phyloP scores from a whole-genome alignment of 2,113 vertebrate genomes.

The Peucedramus taeniatus region DNA sequence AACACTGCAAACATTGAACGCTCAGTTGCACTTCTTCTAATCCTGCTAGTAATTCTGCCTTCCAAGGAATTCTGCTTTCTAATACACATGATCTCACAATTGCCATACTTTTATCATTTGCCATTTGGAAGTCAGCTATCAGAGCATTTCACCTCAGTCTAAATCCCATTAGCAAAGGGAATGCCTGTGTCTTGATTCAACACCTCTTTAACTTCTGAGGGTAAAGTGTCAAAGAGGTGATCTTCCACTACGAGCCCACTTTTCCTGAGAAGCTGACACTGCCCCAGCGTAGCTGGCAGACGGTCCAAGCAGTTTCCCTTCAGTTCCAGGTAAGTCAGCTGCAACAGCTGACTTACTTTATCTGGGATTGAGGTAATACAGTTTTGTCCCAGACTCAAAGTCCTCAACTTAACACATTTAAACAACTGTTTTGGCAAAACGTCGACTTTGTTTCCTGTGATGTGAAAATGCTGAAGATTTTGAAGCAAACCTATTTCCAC shows the following conservation, averaged over 20 bases:
- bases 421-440: conserved; percentile 92
- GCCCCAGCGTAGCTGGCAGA: conserved; percentile 86
- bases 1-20: conserved; percentile 73
- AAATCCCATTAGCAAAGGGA: conserved; percentile 87
- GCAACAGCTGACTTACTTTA: conserved; percentile 86
- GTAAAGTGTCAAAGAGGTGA: conserved; percentile 94
- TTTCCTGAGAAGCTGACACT: conserved; percentile 87
- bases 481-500: conserved; percentile 88
- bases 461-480: conserved; percentile 92
- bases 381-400: conserved; percentile 91
- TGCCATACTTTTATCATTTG: conserved; percentile 42
- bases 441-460: conserved; percentile 93
- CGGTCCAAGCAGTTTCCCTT: conserved; percentile 96
- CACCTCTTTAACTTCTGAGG: conserved; percentile 89
- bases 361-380: conserved; percentile 88
- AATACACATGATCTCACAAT: conserved; percentile 50
- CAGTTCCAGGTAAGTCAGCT: conserved; percentile 92
- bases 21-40: conserved; percentile 58
- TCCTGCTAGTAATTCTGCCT: conserved; percentile 53
- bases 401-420: conserved; percentile 92
- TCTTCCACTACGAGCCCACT: conserved; percentile 90
- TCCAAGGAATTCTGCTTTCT: conserved; percentile 57
- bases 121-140: conserved; percentile 43
- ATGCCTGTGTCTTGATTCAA: conserved; percentile 89
- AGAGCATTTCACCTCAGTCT: conserved; percentile 32